These are phyloP conservation scores for Eristalis tenax DNA, from an alignment of 2,888 invertebrate genomes.

Conservation along the genomic window DNA sequence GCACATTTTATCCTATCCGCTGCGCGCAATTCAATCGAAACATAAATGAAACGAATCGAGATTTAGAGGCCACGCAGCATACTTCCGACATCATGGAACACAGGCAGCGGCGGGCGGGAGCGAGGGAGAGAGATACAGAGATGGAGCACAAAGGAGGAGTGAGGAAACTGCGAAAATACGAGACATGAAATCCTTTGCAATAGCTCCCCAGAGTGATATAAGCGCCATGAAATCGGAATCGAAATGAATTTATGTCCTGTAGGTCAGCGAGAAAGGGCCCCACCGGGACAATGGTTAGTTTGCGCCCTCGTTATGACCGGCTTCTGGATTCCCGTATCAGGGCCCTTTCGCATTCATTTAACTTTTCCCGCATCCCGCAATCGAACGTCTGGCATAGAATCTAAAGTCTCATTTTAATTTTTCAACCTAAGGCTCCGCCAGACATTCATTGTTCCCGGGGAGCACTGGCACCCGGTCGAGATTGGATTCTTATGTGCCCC, in stretches of 20 bases:
- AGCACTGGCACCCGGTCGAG: constrained; percentile 1
- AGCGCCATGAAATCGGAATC: constrained; percentile 76
- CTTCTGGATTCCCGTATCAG: constrained; percentile 6
- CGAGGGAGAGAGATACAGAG: neutral
- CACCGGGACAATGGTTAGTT: constrained; percentile 40
- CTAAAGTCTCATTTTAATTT: constrained; percentile 53
- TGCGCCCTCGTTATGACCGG: constrained; percentile 31
- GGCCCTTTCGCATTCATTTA: constrained; percentile 21
- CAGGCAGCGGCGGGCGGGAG: neutral
- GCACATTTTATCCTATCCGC: constrained; percentile 45
- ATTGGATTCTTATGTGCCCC: constrained; percentile 25
- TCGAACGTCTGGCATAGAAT: constrained; percentile 15
- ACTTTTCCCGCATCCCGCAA: constrained; percentile 5
- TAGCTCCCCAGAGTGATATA: constrained; percentile 78
- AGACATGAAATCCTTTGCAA: constrained; percentile 77
- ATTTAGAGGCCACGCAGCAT: constrained; percentile 51
- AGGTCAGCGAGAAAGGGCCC: constrained; percentile 70
- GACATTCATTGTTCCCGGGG: constrained; percentile 39
- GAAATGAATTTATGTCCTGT: constrained; percentile 78
- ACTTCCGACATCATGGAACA: constrained; percentile 23
- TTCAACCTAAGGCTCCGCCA: constrained; percentile 35
- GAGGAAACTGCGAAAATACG: constrained; percentile 28
- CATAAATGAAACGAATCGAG: constrained; percentile 57
- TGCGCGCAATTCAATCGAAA: constrained; percentile 52
- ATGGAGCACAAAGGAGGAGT: too few relatives aligned